Conservation (phyloP, 2,113 vertebrate genomes). For the Hippocampus barbouri region DNA sequence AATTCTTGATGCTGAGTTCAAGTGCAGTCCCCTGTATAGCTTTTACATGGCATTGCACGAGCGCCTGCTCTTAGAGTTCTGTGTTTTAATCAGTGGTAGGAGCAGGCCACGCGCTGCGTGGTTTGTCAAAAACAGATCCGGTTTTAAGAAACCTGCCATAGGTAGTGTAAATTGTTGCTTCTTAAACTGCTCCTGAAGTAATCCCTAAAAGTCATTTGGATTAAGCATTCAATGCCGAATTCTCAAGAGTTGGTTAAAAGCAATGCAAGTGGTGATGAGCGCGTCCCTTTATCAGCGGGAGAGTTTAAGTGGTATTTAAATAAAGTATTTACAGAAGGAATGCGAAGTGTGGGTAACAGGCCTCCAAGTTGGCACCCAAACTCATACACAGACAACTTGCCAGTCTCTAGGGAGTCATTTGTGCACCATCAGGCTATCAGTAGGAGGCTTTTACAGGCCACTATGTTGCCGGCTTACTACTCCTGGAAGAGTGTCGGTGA, state of each 20-base stretch:
- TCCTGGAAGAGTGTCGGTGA: slow-evolving; percentile 65
- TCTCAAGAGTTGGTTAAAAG: background rate
- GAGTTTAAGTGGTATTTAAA: slow-evolving; percentile 20
- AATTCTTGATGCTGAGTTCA: no score
- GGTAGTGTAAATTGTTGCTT: no score
- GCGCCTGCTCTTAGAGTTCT: no score
- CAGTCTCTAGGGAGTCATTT: slow-evolving; percentile 59
- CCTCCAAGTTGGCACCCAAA: slow-evolving; percentile 39
- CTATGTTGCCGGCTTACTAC: slow-evolving; percentile 46
- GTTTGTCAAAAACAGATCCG: no score
- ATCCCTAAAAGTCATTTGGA: background rate
- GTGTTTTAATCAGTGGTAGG: no score
- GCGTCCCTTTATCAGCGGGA: background rate
- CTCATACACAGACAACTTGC: slow-evolving; percentile 45
- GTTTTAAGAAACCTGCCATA: no score
- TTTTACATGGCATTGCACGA: background rate
- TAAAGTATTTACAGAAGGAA: slow-evolving; percentile 46
- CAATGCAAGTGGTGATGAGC: background rate
- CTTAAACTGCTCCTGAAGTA: no score
- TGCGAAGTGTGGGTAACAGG: slow-evolving; percentile 39
- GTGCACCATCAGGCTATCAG: slow-evolving; percentile 33
- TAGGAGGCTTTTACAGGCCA: slow-evolving; percentile 61
- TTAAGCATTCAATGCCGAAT: background rate
- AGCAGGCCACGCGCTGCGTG: no score
- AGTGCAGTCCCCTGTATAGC: no score